Evolutionary conservation across 2,797 vertebrate species (phyloP).

Genomic region (Muscicapa striata): DNA sequence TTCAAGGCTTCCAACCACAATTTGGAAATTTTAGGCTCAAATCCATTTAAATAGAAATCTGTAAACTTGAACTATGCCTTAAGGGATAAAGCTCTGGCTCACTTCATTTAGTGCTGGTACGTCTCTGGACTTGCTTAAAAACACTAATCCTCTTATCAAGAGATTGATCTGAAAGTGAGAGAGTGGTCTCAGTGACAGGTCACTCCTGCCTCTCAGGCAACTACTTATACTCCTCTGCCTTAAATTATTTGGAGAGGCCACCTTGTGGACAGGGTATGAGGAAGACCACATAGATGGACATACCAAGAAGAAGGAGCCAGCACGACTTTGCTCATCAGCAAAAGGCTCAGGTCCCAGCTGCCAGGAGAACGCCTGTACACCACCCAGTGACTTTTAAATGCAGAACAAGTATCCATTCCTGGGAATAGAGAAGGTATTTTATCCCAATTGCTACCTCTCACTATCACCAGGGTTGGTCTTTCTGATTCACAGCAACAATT

Average conservation of each 20-base stretch:
- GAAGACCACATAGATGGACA: not conserved
- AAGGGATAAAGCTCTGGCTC: not conserved
- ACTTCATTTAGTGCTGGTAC: not conserved
- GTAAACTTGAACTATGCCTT: not conserved
- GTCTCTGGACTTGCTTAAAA: not conserved
- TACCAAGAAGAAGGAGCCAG: not conserved
- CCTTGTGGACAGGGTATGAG: not conserved
- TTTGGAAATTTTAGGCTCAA: not conserved
- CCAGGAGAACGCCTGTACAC: not conserved
- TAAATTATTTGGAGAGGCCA: not conserved
- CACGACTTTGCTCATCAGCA: not conserved
- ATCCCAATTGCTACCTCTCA: not conserved
- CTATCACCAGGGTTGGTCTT: not conserved
- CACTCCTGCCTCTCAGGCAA: not conserved
- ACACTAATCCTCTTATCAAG: not conserved
- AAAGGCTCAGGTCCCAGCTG: not conserved
- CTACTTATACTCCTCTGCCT: not conserved
- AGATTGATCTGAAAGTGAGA: not conserved
- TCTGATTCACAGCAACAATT: not conserved
- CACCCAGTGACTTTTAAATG: not conserved
- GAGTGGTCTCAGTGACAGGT: not conserved
- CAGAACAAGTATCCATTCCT: not conserved
- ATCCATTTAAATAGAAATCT: not conserved
- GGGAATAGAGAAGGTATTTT: not conserved
- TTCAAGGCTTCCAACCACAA: not conserved